phyloP scores from a whole-genome alignment of 2,797 vertebrate species.

The Apogon hyalosoma region DNA sequence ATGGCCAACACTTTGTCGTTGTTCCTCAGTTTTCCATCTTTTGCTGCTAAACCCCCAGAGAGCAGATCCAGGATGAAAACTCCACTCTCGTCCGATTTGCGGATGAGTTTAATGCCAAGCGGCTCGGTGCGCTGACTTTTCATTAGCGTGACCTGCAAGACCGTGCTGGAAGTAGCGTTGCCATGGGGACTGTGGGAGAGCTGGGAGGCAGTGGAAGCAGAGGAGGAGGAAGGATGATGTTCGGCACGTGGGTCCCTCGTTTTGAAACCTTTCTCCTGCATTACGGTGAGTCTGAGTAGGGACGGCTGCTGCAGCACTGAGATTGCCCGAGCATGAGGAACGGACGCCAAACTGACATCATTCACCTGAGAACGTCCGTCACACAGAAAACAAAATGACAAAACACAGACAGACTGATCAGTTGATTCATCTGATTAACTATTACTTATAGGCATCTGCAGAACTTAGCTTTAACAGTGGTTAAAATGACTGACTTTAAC shows the following conservation, averaged over 20 bases:
- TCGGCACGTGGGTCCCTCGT: constrained; percentile 80
- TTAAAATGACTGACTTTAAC: too few species aligned
- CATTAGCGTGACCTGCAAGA: constrained; percentile 89
- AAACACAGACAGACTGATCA: neutral
- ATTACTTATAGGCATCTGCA: too few species aligned
- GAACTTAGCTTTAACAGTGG: too few species aligned
- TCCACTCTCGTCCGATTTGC: constrained; percentile 91
- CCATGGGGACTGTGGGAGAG: constrained; percentile 56
- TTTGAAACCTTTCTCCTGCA: constrained; percentile 95
- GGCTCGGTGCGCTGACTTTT: constrained; percentile 90
- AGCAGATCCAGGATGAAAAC: constrained; percentile 93
- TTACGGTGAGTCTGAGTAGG: constrained; percentile 87
- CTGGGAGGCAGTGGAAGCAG: constrained; percentile 73
- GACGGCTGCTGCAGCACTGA: constrained; percentile 85
- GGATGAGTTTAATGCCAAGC: constrained; percentile 93
- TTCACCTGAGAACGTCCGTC: constrained; percentile 84
- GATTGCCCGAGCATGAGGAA: constrained; percentile 89
- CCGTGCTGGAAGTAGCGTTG: constrained; percentile 81
- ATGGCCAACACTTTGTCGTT: constrained; percentile 94
- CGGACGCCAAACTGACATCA: constrained; percentile 89
- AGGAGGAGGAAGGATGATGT: constrained; percentile 60
- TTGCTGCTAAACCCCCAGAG: constrained; percentile 91
- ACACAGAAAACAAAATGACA: constrained; percentile 16
- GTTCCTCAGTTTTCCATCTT: constrained; percentile 90
- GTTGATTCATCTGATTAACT: too few species aligned